Base-by-base conservation (phyloP, 2,797 vertebrate genomes). In the Vultur gryphus region DNA sequence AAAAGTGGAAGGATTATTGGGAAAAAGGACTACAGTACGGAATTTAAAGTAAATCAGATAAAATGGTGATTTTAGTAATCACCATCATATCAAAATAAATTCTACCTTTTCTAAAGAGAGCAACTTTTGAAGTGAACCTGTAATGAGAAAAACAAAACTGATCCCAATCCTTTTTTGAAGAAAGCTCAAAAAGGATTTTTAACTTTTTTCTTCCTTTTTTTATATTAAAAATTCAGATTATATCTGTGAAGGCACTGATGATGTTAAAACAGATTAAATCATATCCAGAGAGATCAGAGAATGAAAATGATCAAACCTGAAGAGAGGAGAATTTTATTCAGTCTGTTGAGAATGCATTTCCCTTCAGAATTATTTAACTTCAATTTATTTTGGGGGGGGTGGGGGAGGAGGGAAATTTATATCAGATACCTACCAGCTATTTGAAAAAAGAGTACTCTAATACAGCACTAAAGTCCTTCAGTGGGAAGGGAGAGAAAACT, bases 311-410 rank as follows among this genome's bases (percentile, higher is more conserved):
- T 91, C n/a, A 87, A 80, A 61, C 10, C 15, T 29, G 28, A 94
- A 82, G 35, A 54, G 16, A 64, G 16, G 2, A 83, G 16, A 61
- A 72, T 84, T 95, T 86, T 39, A 77, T 89, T 92, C 41, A 66
- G 29, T 75, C 33, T 85, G 13, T 24, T 92, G 46, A 93, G 64
- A 84, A 80, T n/a, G 9, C 6, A 35, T 80, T 93, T 67, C 52
- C 29, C n/a, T 91, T 88, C 54, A 78, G 29, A 93, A 84, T 37
- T 61, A 75, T 71, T 92, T 86, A 90, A 87, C 21, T 48, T 71
- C 9, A n/a, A 5, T 51, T 9, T 72, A 57, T 49, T 65, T 64
- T 9, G 0, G 0, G 11, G 4, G 31, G 2, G 5, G 14, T 3
- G 5, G 16, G 21, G 23, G 12, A 35, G 16, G 35, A 59, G 10